These are phyloP conservation scores for Trachymyrmex cornetzi DNA, from an alignment of 1,140 invertebrate genomes.

Conservation along the genomic window DNA sequence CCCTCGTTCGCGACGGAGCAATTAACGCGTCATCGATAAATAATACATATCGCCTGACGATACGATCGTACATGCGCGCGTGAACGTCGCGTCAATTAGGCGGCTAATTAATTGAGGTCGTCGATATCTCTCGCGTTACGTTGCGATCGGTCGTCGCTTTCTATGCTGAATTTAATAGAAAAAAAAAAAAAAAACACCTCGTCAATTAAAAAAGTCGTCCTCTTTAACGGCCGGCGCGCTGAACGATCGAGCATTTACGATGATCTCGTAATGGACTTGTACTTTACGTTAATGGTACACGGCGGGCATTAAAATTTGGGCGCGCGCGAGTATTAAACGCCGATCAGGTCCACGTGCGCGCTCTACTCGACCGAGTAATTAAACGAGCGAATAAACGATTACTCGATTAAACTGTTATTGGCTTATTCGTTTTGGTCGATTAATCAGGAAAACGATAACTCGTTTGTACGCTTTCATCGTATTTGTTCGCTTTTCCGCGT, in stretches of 20 bases:
- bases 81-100: constrained; percentile 74
- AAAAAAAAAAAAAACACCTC: not conserved
- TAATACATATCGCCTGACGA: constrained; percentile 76
- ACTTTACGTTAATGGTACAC: constrained; percentile 44
- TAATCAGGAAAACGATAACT: constrained; percentile 58
- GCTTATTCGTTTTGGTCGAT: constrained; percentile 63
- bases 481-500: constrained; percentile 50
- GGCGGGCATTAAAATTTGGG: constrained; percentile 46
- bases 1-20: constrained; percentile 55
- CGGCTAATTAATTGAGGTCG: constrained; percentile 78
- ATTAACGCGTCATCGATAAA: constrained; percentile 78
- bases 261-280: constrained; percentile 46
- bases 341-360: constrained; percentile 22
- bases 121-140: constrained; percentile 60
- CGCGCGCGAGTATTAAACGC: constrained; percentile 37
- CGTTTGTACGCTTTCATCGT: constrained; percentile 58
- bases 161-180: not conserved
- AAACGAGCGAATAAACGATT: constrained; percentile 62
- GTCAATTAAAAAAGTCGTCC: not conserved
- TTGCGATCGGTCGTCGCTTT: not conserved
- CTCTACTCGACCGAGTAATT: constrained; percentile 53
- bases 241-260: constrained; percentile 23
- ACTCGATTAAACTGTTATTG: constrained; percentile 59
- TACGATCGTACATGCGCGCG: constrained; percentile 69
- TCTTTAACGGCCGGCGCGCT: constrained; percentile 6